These are phyloP conservation scores for Drosophila aldrichi DNA, from an alignment of 2,888 invertebrate species.

Conservation along the genomic window DNA sequence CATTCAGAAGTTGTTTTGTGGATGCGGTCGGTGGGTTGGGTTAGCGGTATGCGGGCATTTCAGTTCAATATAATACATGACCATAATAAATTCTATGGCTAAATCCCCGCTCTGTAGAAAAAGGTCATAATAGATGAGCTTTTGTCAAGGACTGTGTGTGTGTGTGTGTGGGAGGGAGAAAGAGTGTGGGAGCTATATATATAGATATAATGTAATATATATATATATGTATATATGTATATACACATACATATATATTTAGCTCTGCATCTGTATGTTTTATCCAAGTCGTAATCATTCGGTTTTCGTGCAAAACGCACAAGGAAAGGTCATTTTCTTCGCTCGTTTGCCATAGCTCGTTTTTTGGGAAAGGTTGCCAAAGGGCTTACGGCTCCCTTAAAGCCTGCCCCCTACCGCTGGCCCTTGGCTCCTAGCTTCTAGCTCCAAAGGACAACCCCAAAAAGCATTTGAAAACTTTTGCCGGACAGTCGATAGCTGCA, in stretches of 20 bases:
- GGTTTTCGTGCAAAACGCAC: slow-evolving; percentile 71
- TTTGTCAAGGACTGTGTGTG: slow-evolving; percentile 50
- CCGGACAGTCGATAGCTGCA: slow-evolving; percentile 75
- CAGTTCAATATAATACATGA: slow-evolving; percentile 78
- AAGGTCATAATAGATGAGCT: slow-evolving; percentile 81
- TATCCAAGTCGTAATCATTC: slow-evolving; percentile 62
- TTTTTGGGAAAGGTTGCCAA: slow-evolving; percentile 72
- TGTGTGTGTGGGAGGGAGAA: slow-evolving; percentile 21
- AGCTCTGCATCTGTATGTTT: slow-evolving; percentile 28
- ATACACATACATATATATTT: slow-evolving; percentile 10
- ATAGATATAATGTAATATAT: slow-evolving; percentile 1
- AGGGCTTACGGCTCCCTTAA: slow-evolving; percentile 57
- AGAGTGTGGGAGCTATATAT: neutral
- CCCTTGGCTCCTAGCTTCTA: neutral
- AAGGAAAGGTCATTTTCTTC: slow-evolving; percentile 78
- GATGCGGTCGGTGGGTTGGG: slow-evolving; percentile 10
- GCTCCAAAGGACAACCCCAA: slow-evolving; percentile 21
- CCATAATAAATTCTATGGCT: slow-evolving; percentile 78
- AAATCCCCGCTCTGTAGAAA: slow-evolving; percentile 76
- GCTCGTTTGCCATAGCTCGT: slow-evolving; percentile 66
- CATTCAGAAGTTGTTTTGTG: slow-evolving; percentile 39
- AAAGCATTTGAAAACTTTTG: slow-evolving; percentile 70
- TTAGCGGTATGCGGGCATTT: slow-evolving; percentile 18
- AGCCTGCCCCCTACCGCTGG: neutral
- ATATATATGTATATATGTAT: neutral